Evolutionary conservation across 2,888 invertebrate species (phyloP).

Genomic region (Lycophotia porphyrea): DNA sequence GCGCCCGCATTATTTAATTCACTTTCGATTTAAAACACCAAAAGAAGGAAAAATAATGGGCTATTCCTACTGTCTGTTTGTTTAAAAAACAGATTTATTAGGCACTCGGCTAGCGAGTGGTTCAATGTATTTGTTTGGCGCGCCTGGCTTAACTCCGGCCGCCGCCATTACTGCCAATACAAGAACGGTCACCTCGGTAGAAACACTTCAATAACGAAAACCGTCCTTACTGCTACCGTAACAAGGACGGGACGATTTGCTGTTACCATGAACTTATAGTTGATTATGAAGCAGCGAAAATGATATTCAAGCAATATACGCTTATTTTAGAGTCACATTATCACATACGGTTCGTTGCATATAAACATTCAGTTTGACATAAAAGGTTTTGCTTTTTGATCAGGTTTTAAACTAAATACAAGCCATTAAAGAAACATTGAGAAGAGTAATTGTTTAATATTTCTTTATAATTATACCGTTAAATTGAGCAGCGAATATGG

Average conservation of each 20-base stretch:
- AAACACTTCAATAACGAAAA: conserved; percentile 25
- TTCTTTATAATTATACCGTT: not conserved
- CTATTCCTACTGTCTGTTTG: conserved; percentile 57
- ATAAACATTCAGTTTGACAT: conserved; percentile 21
- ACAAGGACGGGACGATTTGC: not conserved
- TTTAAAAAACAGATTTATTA: conserved; percentile 68
- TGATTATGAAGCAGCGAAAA: not conserved
- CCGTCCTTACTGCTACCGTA: not conserved
- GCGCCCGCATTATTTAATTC: conserved; percentile 23
- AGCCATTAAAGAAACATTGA: not conserved
- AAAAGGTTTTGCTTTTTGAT: conserved; percentile 29
- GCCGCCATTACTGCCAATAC: conserved; percentile 60
- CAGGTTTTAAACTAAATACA: conserved; percentile 4
- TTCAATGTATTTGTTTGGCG: conserved; percentile 64
- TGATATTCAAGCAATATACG: conserved; percentile 33
- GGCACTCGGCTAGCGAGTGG: conserved; percentile 54
- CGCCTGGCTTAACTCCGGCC: conserved; percentile 65
- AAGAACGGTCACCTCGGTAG: conserved; percentile 20
- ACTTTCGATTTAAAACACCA: conserved; percentile 36
- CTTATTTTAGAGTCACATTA: conserved; percentile 19
- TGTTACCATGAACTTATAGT: not conserved
- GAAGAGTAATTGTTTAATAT: not conserved
- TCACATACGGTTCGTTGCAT: not conserved
- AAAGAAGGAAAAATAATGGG: conserved; percentile 62
- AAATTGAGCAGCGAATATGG: not conserved